Evolutionary conservation across 2,113 vertebrate genomes (phyloP).

Genomic region (Lonchura striata): DNA sequence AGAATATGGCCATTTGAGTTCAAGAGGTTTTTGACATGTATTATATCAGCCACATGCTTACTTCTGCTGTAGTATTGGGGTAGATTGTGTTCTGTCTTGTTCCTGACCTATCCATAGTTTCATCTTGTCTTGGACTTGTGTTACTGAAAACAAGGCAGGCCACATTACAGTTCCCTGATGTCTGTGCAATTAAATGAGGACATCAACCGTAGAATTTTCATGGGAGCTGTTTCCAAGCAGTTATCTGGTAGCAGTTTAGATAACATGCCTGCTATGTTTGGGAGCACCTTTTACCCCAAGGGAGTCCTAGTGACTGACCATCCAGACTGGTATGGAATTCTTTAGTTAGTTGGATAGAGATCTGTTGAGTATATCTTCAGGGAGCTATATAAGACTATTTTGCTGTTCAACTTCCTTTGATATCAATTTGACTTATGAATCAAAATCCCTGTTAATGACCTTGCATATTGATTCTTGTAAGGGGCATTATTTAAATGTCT

Average conservation of each 20-base stretch:
- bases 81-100: not conserved
- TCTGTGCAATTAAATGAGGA: not conserved
- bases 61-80: not conserved
- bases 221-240: not conserved
- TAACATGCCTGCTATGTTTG: not conserved
- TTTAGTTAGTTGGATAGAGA: not conserved
- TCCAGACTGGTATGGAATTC: not conserved
- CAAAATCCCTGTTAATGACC: not conserved
- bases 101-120: not conserved
- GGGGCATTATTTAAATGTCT: not conserved
- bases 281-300: not conserved
- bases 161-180: not conserved
- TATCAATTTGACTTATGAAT: not conserved
- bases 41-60: not conserved
- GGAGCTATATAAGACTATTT: not conserved
- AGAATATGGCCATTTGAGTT: not conserved
- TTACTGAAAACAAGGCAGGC: not conserved
- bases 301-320: not conserved
- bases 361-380: not conserved
- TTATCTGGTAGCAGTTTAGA: not conserved
- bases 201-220: not conserved
- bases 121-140: not conserved
- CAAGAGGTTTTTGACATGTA: not conserved
- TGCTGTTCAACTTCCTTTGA: not conserved
- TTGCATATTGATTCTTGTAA: not conserved